Base-by-base conservation (phyloP, 2,113 vertebrate genomes). In the Hoplias malabaricus region DNA sequence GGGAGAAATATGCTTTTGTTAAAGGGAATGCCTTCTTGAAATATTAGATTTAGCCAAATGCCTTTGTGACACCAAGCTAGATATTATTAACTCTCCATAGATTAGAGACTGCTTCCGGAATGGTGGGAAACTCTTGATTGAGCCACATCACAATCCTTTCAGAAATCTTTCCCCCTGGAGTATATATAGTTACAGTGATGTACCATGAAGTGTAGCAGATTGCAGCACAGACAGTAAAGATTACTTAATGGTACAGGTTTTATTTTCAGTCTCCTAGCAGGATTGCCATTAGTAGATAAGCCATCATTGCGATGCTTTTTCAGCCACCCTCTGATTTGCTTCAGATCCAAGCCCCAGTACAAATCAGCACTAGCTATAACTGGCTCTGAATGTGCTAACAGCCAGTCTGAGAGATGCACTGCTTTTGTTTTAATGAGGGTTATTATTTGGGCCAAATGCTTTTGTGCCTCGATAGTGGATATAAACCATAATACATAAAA, bases 51-150 rank as follows among this genome's bases (percentile, higher is more conserved):
- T n/a, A n/a, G n/a, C n/a, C n/a, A n/a, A n/a, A n/a, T n/a, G n/a
- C n/a, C n/a, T n/a, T n/a, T n/a, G n/a, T n/a, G n/a, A n/a, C n/a
- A n/a, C n/a, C n/a, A n/a, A n/a, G n/a, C n/a, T n/a, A n/a, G n/a
- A n/a, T n/a, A n/a, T n/a, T n/a, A n/a, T n/a, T n/a, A n/a, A n/a
- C n/a, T n/a, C 84, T 42, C 85, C 79, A 77, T 85, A 84, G 86
- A 87, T 80, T 77, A 82, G 85, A 66, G 89, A 90, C 89, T 57
- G 67, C 72, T 85, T 76, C 71, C 43, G 10, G 76, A 76, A 89
- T n/a, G n/a, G n/a, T n/a, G n/a, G n/a, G n/a, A n/a, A n/a, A n/a
- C n/a, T n/a, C n/a, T n/a, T n/a, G n/a, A n/a, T n/a, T n/a, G n/a
- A n/a, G n/a, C n/a, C n/a, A n/a, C n/a, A n/a, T n/a, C n/a, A n/a